Conservation (phyloP, 2,888 invertebrate species). For the Hyposoter dolosus region DNA sequence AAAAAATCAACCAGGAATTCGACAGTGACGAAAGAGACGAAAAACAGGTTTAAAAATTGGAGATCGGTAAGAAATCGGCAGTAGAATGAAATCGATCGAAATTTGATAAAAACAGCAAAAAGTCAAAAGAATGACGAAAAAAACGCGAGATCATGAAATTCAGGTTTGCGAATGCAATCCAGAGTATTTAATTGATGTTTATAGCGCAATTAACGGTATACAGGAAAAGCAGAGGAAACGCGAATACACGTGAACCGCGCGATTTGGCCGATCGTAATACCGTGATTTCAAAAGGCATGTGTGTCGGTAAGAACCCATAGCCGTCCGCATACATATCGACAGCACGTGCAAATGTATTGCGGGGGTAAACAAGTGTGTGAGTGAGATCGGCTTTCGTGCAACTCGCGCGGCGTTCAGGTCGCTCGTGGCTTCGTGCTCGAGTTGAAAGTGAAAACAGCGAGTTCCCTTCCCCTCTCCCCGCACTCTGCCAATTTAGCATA, state of each 20-base stretch:
- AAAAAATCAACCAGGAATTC: neutral
- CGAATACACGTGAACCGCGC: neutral
- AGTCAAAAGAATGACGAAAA: neutral
- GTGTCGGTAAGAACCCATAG: constrained; percentile 1
- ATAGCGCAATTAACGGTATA: neutral
- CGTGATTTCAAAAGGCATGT: constrained; percentile 49
- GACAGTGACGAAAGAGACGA: neutral
- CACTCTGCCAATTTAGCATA: constrained; percentile 50
- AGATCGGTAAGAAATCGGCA: neutral
- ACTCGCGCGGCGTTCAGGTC: constrained; percentile 28
- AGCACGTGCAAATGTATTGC: neutral
- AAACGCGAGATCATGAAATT: neutral
- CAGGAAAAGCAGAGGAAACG: constrained; percentile 32
- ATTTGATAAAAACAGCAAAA: neutral
- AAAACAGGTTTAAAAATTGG: neutral
- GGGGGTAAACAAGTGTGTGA: neutral
- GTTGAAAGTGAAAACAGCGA: constrained; percentile 69
- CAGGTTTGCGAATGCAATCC: neutral
- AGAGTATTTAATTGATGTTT: constrained; percentile 2
- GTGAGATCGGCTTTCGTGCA: constrained; percentile 35
- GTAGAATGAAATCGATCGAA: neutral
- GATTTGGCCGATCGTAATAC: constrained; percentile 47
- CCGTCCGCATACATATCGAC: neutral
- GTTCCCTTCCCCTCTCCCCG: constrained; percentile 30
- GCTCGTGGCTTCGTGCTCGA: constrained; percentile 44